Evolutionary conservation across 2,113 vertebrate genomes (phyloP).

Genomic region (Callopanchax toddi): DNA sequence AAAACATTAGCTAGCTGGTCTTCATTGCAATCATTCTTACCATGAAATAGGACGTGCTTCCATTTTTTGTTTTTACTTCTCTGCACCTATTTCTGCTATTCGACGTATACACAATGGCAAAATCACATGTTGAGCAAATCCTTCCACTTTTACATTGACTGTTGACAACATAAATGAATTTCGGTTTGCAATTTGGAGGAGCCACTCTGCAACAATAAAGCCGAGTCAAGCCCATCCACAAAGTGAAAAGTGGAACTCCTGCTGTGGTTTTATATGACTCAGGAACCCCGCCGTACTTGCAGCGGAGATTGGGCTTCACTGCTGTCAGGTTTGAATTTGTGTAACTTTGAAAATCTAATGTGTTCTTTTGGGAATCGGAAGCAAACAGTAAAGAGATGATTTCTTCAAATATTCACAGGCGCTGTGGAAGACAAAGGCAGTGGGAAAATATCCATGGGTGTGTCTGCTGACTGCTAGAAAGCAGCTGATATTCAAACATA

Average conservation of each 20-base stretch:
- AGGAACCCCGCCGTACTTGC: slow-evolving; percentile 14
- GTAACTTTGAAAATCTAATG: slow-evolving; percentile 48
- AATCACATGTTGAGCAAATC: neutral
- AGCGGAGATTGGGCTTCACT: slow-evolving; percentile 23
- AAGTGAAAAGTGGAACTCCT: slow-evolving; percentile 18
- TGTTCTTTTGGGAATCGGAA: slow-evolving; percentile 48
- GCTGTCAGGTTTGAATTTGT: slow-evolving; percentile 38
- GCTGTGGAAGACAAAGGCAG: slow-evolving; percentile 27
- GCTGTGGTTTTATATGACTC: slow-evolving; percentile 7
- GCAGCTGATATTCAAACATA: neutral
- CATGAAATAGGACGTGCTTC: neutral
- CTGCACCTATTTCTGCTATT: neutral
- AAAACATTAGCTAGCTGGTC: neutral
- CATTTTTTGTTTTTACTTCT: neutral
- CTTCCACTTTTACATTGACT: neutral
- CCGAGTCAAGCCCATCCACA: neutral
- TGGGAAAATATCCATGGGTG: neutral
- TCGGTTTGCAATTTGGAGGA: neutral
- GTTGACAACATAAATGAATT: neutral
- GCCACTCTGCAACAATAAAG: neutral
- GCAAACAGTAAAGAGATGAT: slow-evolving; percentile 48
- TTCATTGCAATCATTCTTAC: neutral
- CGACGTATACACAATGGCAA: neutral
- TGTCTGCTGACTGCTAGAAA: neutral
- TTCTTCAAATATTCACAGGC: slow-evolving; percentile 37